Evolutionary conservation across 2,113 vertebrate species (phyloP).

Genomic region (Dermatemys mawii): DNA sequence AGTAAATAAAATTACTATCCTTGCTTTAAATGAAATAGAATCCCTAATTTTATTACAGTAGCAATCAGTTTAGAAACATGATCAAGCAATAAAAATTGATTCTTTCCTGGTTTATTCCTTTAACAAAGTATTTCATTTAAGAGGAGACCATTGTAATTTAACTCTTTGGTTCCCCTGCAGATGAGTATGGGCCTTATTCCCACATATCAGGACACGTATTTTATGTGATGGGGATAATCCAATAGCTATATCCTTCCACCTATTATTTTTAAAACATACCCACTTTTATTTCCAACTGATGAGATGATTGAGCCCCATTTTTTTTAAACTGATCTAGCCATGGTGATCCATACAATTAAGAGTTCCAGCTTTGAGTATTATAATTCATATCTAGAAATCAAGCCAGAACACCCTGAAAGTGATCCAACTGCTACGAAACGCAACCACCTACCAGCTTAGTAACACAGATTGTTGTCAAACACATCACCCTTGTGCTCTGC

Average conservation of each 20-base stretch:
- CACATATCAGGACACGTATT: not conserved
- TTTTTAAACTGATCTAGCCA: conserved; percentile 44
- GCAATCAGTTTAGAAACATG: conserved; percentile 63
- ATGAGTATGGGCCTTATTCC: not conserved
- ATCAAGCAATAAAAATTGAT: conserved; percentile 76
- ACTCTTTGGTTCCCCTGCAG: conserved; percentile 15
- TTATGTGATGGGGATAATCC: not conserved
- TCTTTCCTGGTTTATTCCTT: conserved; percentile 60
- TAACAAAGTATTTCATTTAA: conserved; percentile 50
- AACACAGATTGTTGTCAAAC: conserved; percentile 40
- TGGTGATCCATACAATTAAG: not conserved
- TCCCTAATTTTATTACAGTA: conserved; percentile 77
- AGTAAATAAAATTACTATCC: conserved; percentile 80
- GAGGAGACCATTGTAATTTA: conserved; percentile 45
- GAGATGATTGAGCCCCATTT: conserved; percentile 4
- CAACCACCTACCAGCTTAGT: conserved; percentile 36
- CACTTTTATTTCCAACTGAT: not conserved
- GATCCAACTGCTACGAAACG: conserved; percentile 45
- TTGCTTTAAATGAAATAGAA: conserved; percentile 71
- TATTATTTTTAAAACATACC: not conserved
- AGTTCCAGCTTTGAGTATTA: conserved; percentile 51
- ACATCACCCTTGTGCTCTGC: accelerated
- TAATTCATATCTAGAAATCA: conserved; percentile 55
- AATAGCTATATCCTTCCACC: not conserved
- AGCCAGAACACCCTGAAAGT: conserved; percentile 49